Conservation (phyloP, 2,888 invertebrate species). For the Philopedon plagiatum region DNA sequence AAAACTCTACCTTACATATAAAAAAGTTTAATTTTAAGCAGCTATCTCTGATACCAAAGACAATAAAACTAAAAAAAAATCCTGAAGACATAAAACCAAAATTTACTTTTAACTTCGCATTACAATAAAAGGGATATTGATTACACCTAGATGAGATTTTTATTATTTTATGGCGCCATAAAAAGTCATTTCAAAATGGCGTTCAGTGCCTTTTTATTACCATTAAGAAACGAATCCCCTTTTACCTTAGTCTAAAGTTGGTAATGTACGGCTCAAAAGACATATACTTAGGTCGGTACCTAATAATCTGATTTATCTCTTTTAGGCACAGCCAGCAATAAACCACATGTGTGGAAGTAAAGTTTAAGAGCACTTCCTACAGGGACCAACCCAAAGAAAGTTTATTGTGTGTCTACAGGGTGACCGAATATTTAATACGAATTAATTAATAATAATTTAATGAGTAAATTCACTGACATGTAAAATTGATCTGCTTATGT, state of each 20-base stretch:
- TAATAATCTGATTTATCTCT: conserved; percentile 58
- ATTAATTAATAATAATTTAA: no score
- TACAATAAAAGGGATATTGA: conserved; percentile 65
- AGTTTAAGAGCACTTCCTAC: conserved; percentile 1
- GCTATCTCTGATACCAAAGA: conserved; percentile 5
- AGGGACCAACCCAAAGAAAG: background rate
- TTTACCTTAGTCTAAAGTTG: conserved; percentile 56
- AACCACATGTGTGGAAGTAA: conserved; percentile 20
- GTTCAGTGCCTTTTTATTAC: conserved; percentile 65
- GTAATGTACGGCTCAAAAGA: conserved; percentile 61
- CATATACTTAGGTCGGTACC: conserved; percentile 57
- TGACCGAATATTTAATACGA: no score
- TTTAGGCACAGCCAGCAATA: conserved; percentile 10
- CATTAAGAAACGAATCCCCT: conserved; percentile 56
- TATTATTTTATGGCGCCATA: conserved; percentile 64
- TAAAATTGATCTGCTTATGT: no score
- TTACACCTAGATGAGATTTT: conserved; percentile 65
- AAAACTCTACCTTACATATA: background rate
- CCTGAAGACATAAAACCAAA: conserved; percentile 54
- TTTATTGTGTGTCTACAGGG: background rate
- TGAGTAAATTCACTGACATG: no score
- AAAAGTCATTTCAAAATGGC: conserved; percentile 66
- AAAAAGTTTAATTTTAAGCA: conserved; percentile 10
- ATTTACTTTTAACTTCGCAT: conserved; percentile 64
- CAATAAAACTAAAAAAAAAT: conserved; percentile 31